These are phyloP conservation scores for Agrochola litura DNA, from an alignment of 2,888 invertebrate genomes.

Conservation along the genomic window DNA sequence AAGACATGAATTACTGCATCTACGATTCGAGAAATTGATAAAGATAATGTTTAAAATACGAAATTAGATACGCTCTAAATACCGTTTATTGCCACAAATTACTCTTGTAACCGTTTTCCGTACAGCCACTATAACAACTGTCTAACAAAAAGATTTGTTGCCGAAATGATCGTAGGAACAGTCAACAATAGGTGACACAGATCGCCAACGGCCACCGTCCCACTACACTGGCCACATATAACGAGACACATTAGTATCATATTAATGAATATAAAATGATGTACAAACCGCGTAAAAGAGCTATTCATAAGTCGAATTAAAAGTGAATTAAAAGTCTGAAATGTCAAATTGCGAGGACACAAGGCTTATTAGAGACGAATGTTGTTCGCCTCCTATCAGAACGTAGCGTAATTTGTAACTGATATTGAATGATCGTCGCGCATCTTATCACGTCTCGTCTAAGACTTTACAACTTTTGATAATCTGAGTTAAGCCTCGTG, in stretches of 20 bases:
- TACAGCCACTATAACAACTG: conserved; percentile 64
- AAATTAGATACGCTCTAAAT: conserved; percentile 80
- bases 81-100: conserved; percentile 77
- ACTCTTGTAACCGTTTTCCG: conserved; percentile 76
- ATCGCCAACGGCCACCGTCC: conserved; percentile 77
- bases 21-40: conserved; percentile 75
- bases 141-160: conserved; percentile 64
- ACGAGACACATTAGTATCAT: conserved; percentile 84
- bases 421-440: neutral
- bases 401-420: conserved; percentile 62
- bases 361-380: conserved; percentile 82
- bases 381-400: conserved; percentile 72
- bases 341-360: conserved; percentile 88
- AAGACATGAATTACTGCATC: conserved; percentile 71
- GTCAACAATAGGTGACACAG: conserved; percentile 76
- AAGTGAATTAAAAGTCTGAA: conserved; percentile 89
- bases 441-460: neutral
- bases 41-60: conserved; percentile 74
- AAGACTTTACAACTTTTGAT: neutral
- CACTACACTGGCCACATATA: conserved; percentile 80
- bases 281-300: conserved; percentile 88
- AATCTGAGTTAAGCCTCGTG: too few relatives aligned
- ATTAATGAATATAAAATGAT: conserved; percentile 88
- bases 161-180: conserved; percentile 62
- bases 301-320: conserved; percentile 88